Evolutionary conservation across 2,797 vertebrate genomes (phyloP).

Genomic region (Podarcis siculus): DNA sequence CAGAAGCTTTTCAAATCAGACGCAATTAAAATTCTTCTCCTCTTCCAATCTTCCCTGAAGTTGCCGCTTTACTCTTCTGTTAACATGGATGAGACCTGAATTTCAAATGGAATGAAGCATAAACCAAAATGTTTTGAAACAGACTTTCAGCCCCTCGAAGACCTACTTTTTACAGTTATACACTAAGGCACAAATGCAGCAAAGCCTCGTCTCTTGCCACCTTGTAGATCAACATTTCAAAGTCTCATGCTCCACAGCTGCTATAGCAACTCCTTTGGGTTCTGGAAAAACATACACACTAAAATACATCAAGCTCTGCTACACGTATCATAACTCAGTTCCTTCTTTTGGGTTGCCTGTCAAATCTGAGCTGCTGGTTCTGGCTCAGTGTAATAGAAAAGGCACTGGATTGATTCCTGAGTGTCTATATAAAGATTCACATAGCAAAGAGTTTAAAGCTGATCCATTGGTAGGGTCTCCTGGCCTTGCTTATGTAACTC

Average conservation of each 20-base stretch:
- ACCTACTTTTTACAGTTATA: neutral
- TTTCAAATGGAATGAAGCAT: conserved; percentile 17
- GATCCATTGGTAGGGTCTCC: neutral
- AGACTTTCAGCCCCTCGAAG: conserved; percentile 11
- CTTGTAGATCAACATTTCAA: conserved; percentile 35
- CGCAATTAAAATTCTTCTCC: conserved; percentile 39
- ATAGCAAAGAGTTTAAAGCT: neutral
- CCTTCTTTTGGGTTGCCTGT: conserved; percentile 33
- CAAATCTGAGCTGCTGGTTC: neutral
- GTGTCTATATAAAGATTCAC: conserved; percentile 7
- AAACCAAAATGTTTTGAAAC: conserved; percentile 22
- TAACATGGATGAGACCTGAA: neutral
- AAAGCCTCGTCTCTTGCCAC: fast-evolving
- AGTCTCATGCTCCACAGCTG: conserved; percentile 3
- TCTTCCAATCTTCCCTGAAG: conserved; percentile 41
- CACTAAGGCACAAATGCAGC: conserved; percentile 4
- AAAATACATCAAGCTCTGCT: neutral
- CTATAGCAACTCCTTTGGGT: conserved; percentile 2
- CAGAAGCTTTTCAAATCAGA: conserved; percentile 21
- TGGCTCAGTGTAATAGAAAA: conserved; percentile 21
- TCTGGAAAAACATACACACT: neutral
- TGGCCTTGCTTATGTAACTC: fast-evolving
- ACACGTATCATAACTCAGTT: neutral
- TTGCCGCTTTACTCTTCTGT: neutral
- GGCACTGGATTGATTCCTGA: conserved; percentile 14